These are phyloP conservation scores for Leistus spinibarbis DNA, from an alignment of 2,888 invertebrate genomes.

Conservation along the genomic window DNA sequence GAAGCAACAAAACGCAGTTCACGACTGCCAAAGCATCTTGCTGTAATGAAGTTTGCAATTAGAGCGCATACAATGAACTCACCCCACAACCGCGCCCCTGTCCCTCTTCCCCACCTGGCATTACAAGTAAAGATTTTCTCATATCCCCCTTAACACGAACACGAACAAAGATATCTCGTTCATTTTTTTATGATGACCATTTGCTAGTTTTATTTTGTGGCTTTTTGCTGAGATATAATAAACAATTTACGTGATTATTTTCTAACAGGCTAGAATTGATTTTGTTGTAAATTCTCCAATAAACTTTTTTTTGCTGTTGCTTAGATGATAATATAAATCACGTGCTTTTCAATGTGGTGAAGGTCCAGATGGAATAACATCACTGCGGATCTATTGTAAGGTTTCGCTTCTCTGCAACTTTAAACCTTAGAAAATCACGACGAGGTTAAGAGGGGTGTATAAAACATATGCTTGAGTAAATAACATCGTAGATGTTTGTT, in stretches of 20 bases:
- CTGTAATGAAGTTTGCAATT: slow-evolving; percentile 36
- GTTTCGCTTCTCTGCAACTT: background rate
- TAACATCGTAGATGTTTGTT: too few relatives aligned
- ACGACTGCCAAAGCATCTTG: slow-evolving; percentile 8
- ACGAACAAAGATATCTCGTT: background rate
- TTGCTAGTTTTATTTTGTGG: background rate
- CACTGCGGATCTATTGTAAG: background rate
- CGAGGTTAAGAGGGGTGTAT: background rate
- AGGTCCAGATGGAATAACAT: background rate
- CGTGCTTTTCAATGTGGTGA: background rate
- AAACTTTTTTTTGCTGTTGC: too few relatives aligned
- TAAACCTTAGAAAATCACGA: background rate
- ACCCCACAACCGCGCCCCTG: too few relatives aligned
- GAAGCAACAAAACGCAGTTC: slow-evolving; percentile 15
- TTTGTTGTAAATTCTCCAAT: too few relatives aligned
- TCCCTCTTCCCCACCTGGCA: background rate
- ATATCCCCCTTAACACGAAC: background rate
- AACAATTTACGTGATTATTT: background rate
- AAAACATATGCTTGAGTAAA: background rate
- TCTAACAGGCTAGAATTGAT: too few relatives aligned
- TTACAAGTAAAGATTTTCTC: slow-evolving; percentile 10
- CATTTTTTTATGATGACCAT: background rate
- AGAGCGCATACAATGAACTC: slow-evolving; percentile 28
- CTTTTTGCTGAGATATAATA: background rate
- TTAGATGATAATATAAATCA: too few relatives aligned